phyloP scores from a whole-genome alignment of 23 tunicate genomes.

The Trididemnum nubilum region DNA sequence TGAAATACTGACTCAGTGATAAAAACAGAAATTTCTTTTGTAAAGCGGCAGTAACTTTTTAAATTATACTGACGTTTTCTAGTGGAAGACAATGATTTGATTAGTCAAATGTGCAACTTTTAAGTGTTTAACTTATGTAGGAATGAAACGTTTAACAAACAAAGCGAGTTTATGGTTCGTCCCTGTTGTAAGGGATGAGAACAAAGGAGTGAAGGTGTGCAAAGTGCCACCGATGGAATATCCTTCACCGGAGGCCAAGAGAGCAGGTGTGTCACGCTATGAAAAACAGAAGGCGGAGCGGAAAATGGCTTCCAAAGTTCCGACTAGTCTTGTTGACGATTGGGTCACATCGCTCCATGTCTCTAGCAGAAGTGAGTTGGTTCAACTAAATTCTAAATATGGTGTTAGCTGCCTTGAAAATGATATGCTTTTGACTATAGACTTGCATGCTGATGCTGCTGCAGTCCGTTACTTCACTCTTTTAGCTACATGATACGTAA shows the following conservation, averaged over 20 bases:
- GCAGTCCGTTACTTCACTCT: too few species aligned
- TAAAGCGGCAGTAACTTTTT: too few species aligned
- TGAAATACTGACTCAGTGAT: too few species aligned
- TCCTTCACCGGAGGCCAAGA: constrained; percentile 16
- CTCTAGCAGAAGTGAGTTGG: constrained; percentile 15
- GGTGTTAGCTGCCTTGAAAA: too few species aligned
- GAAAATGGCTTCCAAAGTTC: not conserved
- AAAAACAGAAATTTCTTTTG: too few species aligned
- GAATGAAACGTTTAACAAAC: constrained; percentile 58
- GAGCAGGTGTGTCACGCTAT: constrained; percentile 52
- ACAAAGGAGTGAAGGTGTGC: constrained; percentile 1
- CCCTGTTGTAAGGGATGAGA: constrained; percentile 9
- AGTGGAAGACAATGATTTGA: too few species aligned
- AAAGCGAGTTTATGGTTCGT: constrained; percentile 73
- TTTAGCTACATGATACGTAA: too few species aligned
- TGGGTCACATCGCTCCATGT: constrained; percentile 41
- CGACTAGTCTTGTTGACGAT: constrained; percentile 20
- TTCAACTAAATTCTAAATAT: not conserved
- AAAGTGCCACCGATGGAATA: constrained; percentile 31
- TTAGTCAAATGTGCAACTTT: too few species aligned
- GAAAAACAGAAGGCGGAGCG: constrained; percentile 63
- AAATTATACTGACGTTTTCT: too few species aligned
- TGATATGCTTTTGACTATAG: too few species aligned
- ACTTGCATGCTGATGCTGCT: too few species aligned
- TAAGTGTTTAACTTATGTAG: too few species aligned